Evolutionary conservation across 2,888 invertebrate genomes (phyloP), one percentile per base, ranked within the genome.

Genomic region (Rotaria sp.): DNA sequence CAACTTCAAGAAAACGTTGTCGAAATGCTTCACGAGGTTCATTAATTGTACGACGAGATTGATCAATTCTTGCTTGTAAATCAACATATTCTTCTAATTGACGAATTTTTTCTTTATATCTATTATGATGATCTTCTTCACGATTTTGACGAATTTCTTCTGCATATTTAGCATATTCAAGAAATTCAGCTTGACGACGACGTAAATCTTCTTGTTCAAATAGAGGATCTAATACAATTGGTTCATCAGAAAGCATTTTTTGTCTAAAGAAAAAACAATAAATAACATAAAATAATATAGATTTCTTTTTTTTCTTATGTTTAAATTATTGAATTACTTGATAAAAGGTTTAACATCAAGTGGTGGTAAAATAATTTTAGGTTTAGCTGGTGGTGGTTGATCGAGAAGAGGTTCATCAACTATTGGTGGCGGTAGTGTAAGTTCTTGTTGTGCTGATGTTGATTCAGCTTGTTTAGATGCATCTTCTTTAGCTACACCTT

Each of bases 1-100:
- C 91, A 11, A 90, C 90, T 52, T 90, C 91, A 55, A 91, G 88
- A 88, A 89, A 90, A 86, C 89, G 89, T 88, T 91, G 91, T 74
- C 91, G 88, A 88, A 90, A 90, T 24, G 90, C 90, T 87, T 91
- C 91, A 55, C 86, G 75, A 21, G 86, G 86, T 26, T 86, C 85
- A 48, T 59, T 35, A 35, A 86, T 52, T 48, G 75, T 45, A 38
- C 50, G 85, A 75, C 86, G 55, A 26, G 85, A 80, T 75, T 75
- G 75, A 52, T 86, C 86, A 15, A 86, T 55, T 45, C 85, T 85
- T 15, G 85, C 85, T 90, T 91, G 91, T 86, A 91, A 87, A 45
- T 89, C 88, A 87, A 91, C 90, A 87, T 89, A 90, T 85, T 90
- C 88, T 84, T 90, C 90, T 38, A 91, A 88, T 88, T 91, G 91